phyloP scores from a whole-genome alignment of 2,113 vertebrate genomes.

The Pagrus major region DNA sequence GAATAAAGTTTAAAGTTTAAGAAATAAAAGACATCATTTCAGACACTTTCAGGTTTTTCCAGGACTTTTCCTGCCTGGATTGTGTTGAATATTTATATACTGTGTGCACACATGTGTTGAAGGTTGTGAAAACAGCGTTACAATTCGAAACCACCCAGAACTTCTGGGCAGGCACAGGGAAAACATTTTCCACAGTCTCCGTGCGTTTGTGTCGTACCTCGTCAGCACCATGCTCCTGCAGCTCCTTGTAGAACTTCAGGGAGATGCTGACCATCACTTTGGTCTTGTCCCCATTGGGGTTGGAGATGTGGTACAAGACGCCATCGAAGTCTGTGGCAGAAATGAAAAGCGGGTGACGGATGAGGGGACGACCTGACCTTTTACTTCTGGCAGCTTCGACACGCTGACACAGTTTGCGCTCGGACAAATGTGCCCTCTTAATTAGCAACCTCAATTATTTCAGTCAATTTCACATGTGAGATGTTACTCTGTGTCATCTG shows the following conservation, averaged over 20 bases:
- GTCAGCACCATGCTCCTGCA: slow-evolving; percentile 96
- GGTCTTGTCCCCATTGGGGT: slow-evolving; percentile 97
- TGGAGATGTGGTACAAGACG: slow-evolving; percentile 99
- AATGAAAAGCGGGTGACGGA: not conserved
- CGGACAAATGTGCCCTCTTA: not conserved
- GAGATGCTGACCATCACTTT: slow-evolving; percentile 99
- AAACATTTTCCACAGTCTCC: not conserved
- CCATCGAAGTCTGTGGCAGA: slow-evolving; percentile 94
- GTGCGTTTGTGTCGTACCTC: slow-evolving; percentile 86
- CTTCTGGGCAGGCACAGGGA: not conserved
- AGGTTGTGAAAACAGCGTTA: not conserved
- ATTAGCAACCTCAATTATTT: not conserved
- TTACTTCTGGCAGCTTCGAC: not conserved
- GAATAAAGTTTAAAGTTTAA: too few relatives aligned
- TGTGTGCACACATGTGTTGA: not conserved
- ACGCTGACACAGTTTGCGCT: not conserved
- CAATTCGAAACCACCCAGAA: not conserved
- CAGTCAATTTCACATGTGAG: not conserved
- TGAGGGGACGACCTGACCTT: not conserved
- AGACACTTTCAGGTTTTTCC: not conserved
- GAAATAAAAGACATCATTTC: not conserved
- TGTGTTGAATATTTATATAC: not conserved
- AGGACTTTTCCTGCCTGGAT: not conserved
- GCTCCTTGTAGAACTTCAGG: slow-evolving; percentile 99
- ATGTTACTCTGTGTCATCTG: not conserved